Evolutionary conservation across 2,113 vertebrate species (phyloP).

Genomic region (Cyprinus carpio): DNA sequence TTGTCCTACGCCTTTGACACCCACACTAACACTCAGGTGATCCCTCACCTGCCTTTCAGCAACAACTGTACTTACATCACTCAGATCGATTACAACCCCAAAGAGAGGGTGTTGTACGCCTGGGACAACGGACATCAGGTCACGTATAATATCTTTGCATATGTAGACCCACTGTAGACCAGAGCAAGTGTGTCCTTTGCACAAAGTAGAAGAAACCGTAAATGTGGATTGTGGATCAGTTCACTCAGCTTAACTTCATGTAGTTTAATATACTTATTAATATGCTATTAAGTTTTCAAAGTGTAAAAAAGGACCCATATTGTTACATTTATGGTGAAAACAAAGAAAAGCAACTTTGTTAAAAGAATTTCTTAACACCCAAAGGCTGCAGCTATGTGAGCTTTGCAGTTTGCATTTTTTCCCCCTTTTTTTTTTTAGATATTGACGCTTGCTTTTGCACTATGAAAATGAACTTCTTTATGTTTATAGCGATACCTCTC

Average conservation of each 20-base stretch:
- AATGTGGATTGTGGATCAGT: constrained; percentile 90
- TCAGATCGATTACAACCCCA: constrained; percentile 97
- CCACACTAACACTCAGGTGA: constrained; percentile 96
- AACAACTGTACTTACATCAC: constrained; percentile 92
- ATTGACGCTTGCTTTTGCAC: constrained; percentile 38
- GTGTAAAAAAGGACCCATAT: background rate
- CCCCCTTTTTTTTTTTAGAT: constrained; percentile 22
- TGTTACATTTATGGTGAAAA: background rate
- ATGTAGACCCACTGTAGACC: constrained; percentile 74
- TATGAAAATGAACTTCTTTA: constrained; percentile 25
- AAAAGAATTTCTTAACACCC: background rate
- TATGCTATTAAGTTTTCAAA: constrained; percentile 11
- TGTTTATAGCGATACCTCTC: constrained; percentile 19
- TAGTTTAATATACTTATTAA: constrained; percentile 37
- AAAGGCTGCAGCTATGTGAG: background rate
- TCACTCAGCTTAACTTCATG: constrained; percentile 63
- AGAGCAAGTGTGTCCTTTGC: constrained; percentile 69
- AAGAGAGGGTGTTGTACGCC: constrained; percentile 89
- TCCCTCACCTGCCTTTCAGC: constrained; percentile 90
- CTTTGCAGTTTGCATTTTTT: background rate
- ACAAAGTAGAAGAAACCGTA: constrained; percentile 60
- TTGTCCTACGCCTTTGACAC: constrained; percentile 97
- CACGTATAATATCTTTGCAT: constrained; percentile 93
- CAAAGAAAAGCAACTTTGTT: background rate
- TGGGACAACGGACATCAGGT: constrained; percentile 99